A percentile compares a stretch with the other conserved stretches of the same genome.
These are phyloP conservation scores for Gryllus longicercus DNA, from an alignment of 2,888 invertebrate species.

Conservation along the genomic window DNA sequence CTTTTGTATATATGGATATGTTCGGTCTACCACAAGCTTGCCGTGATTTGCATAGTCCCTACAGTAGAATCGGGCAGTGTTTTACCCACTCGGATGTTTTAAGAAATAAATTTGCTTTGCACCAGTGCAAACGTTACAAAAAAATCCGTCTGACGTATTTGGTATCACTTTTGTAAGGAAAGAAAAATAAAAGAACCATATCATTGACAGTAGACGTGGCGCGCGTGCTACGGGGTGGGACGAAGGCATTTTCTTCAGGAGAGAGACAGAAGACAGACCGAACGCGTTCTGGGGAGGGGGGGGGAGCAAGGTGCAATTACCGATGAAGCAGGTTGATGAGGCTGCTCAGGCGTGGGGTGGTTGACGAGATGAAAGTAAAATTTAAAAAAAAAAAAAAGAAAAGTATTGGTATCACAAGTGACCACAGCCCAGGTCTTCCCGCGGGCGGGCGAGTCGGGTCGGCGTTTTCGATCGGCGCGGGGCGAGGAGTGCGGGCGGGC, in stretches of 20 bases:
- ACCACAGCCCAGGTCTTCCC: background rate
- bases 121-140: background rate
- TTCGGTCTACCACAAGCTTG: background rate
- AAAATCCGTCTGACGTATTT: background rate
- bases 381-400: too few species aligned
- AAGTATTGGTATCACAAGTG: background rate
- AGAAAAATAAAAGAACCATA: background rate
- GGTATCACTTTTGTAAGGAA: background rate
- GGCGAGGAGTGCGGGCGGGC: background rate
- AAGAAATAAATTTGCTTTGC: background rate
- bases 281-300: too few species aligned
- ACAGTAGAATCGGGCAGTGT: background rate
- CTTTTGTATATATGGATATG: constrained; percentile 22
- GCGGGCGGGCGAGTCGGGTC: background rate
- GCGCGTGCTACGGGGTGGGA: too few species aligned
- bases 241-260: too few species aligned
- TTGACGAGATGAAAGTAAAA: too few species aligned
- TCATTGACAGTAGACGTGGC: background rate
- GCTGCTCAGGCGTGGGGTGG: too few species aligned
- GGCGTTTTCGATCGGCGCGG: background rate
- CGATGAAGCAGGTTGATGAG: too few species aligned
- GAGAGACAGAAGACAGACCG: too few species aligned
- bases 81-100: background rate
- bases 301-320: too few species aligned
- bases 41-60: background rate